Evolutionary conservation across 1,140 invertebrate genomes (phyloP), one percentile per base, ranked within the genome.

Genomic region (Mactra quadrangularis): DNA sequence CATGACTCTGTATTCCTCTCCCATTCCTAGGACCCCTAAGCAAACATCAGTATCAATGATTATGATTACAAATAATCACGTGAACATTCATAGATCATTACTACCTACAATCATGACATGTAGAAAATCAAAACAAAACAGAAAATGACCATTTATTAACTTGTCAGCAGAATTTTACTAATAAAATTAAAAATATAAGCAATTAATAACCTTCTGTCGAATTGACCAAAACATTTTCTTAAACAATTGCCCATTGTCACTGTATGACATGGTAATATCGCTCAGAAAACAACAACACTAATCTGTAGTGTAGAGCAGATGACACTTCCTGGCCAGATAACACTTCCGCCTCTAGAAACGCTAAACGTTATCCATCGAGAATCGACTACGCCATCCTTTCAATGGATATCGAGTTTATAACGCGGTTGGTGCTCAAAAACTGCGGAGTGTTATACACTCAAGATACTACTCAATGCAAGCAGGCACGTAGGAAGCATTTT

Each of bases 201-300:
- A 15, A 76, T 19, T 41, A 41, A 41, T 15, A 41, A 76, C 74
- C 74, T 76, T 62, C 33, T 64, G 35, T 76, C 74, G 57, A 62
- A 76, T 3, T 50, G 57, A 22, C 74, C 74, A 62, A 76, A 62
- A 62, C 74, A 76, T 64, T 76, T 76, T 50, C 74, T 38, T 62
- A 76, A 25, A 64, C 74, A 76, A 50, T 76, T 76, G 22, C 74
- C 74, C 74, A 76, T 76, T 13, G 19, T 76, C 25, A 72, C 19
- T 57, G 47, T 13, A 47, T 72, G 70, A 52, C 70, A 72, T 72
- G n/a, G 50, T 72, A 55, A 55, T 38, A 15, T 68, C 15, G 19
- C 41, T 31, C 29, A 33, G 38, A 57, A 45, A 9, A 59, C 22
- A 29, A n/a, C 25, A 59, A 29, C 22, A 72, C 22, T 55, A 15